These are phyloP conservation scores for Sinohyriopsis cumingii DNA, from an alignment of 2,888 invertebrate species.

Conservation along the genomic window DNA sequence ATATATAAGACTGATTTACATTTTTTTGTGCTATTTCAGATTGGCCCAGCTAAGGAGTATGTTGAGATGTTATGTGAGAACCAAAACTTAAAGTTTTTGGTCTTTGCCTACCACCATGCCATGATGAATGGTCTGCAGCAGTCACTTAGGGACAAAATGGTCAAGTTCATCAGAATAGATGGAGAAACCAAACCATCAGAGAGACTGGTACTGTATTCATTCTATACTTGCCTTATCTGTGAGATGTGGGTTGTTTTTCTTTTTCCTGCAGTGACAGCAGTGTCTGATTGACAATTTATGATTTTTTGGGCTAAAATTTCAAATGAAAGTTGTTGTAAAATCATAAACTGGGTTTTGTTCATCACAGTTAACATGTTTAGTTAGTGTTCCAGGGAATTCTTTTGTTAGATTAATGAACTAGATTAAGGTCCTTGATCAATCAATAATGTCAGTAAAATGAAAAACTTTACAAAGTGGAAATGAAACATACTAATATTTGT, in stretches of 20 bases:
- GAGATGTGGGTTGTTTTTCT: neutral
- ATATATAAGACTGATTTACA: too few species aligned
- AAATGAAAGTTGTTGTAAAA: too few species aligned
- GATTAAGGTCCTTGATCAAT: too few species aligned
- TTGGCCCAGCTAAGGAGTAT: conserved; percentile 68
- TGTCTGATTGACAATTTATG: too few species aligned
- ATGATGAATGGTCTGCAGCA: conserved; percentile 68
- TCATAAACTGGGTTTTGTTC: too few species aligned
- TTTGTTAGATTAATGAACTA: too few species aligned
- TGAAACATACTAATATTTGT: too few species aligned
- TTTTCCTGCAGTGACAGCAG: neutral
- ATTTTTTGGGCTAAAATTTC: too few species aligned
- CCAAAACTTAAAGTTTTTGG: conserved; percentile 62
- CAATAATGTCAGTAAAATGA: too few species aligned
- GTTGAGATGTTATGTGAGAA: conserved; percentile 66
- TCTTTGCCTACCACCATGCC: conserved; percentile 68
- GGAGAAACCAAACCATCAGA: conserved; percentile 59
- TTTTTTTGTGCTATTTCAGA: conserved; percentile 35
- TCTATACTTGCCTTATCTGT: neutral
- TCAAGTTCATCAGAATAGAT: conserved; percentile 69
- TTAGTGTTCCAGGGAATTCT: too few species aligned
- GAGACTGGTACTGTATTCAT: conserved; percentile 29
- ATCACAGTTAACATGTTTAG: too few species aligned
- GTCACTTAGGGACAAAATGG: conserved; percentile 56
- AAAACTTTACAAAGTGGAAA: too few species aligned